Evolutionary conservation across 2,113 vertebrate species (phyloP).

Genomic region (Blennius ocellaris): DNA sequence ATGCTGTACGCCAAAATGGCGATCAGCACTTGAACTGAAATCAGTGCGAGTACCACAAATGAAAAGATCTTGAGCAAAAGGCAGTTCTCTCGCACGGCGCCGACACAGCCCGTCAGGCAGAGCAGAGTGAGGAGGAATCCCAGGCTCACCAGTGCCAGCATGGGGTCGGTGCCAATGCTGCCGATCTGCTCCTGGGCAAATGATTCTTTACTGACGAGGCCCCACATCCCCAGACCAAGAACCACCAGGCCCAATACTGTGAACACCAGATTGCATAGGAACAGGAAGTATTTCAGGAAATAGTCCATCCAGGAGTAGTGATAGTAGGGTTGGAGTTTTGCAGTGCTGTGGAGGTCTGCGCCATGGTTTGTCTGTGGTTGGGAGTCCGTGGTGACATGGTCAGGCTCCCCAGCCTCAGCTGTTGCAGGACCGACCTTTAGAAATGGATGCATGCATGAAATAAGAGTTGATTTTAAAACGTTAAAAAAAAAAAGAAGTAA

Average conservation of each 20-base stretch:
- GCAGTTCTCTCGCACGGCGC: slow-evolving; percentile 84
- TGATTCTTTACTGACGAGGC: slow-evolving; percentile 87
- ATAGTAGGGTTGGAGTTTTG: not conserved
- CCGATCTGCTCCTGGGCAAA: slow-evolving; percentile 76
- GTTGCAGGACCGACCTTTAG: slow-evolving; percentile 50
- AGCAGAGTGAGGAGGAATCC: slow-evolving; percentile 80
- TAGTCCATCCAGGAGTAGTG: slow-evolving; percentile 61
- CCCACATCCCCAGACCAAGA: slow-evolving; percentile 89
- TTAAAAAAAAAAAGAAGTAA: no score
- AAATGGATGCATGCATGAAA: slow-evolving; percentile 34
- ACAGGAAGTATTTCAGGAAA: slow-evolving; percentile 84
- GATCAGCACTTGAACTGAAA: slow-evolving; percentile 78
- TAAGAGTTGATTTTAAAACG: not conserved
- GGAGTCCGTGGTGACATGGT: slow-evolving; percentile 28
- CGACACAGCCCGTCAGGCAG: slow-evolving; percentile 88
- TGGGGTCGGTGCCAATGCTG: slow-evolving; percentile 85
- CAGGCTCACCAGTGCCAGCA: slow-evolving; percentile 83
- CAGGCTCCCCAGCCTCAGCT: slow-evolving; percentile 26
- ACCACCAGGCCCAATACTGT: slow-evolving; percentile 84
- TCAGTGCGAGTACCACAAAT: slow-evolving; percentile 68
- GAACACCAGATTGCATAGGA: slow-evolving; percentile 88
- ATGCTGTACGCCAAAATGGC: slow-evolving; percentile 82
- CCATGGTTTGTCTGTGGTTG: slow-evolving; percentile 13
- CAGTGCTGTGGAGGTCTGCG: slow-evolving; percentile 13
- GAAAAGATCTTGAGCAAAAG: slow-evolving; percentile 87